phyloP scores from a whole-genome alignment of 2,113 vertebrate species.

The Phalacrocorax pelagicus region DNA sequence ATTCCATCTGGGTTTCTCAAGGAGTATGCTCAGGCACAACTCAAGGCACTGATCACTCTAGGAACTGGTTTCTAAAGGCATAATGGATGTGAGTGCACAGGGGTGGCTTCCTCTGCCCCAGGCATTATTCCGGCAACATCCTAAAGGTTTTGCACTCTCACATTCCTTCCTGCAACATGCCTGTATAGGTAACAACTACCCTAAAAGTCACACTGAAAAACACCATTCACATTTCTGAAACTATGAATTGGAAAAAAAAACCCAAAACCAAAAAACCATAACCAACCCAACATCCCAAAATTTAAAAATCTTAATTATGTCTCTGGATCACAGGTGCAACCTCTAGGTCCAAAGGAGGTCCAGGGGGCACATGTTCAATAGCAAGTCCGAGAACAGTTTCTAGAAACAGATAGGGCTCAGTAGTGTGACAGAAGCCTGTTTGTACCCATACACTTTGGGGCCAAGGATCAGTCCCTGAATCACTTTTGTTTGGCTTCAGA shows the following conservation, averaged over 20 bases:
- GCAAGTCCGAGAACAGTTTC: not conserved
- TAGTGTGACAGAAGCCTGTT: not conserved
- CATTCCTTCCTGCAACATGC: not conserved
- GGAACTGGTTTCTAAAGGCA: not conserved
- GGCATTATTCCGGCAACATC: not conserved
- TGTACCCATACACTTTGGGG: not conserved
- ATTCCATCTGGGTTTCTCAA: not conserved
- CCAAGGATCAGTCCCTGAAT: not conserved
- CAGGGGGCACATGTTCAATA: not conserved
- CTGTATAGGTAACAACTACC: not conserved
- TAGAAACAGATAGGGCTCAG: not conserved
- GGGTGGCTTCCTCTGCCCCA: not conserved
- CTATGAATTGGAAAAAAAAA: not conserved
- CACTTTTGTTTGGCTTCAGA: not conserved
- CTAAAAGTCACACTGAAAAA: not conserved
- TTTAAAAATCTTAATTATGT: not conserved
- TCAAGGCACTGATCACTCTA: not conserved
- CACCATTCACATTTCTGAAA: not conserved
- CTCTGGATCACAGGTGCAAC: not conserved
- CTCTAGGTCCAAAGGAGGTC: not conserved
- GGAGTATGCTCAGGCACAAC: not conserved
- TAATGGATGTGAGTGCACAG: not conserved
- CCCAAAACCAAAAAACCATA: no score
- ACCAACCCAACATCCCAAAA: no score
- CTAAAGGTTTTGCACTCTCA: not conserved